Evolutionary conservation across 2,888 invertebrate genomes (phyloP), one percentile per base, ranked within the genome.

Genomic region (Taenaris catops): DNA sequence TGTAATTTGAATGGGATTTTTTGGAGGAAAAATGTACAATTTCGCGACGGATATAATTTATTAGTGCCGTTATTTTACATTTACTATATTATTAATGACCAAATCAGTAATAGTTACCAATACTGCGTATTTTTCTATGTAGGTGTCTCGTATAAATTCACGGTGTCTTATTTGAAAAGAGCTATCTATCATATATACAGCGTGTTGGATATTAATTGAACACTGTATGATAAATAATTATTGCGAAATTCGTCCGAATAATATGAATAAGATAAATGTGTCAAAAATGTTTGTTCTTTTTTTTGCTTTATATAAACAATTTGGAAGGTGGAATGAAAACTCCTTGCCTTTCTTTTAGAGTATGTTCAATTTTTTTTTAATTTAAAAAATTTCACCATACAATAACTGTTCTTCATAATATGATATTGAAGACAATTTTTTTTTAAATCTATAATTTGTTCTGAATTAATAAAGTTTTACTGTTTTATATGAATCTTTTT

Each of bases 261-360:
- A 21, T 44, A 48, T 38, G 35, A 40, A 20, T 50, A 46, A 44
- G 32, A 38, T 51, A 48, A 51, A 41, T 48, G 46, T 53, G 49
- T 48, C 45, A 51, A 46, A 49, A 49, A n/a, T n/a, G n/a, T n/a
- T n/a, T n/a, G n/a, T n/a, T n/a, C n/a, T n/a, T 20, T 8, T n/a
- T n/a, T 14, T 41, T 41, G 38, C 34, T 43, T 34, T 37, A 40
- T 36, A 25, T 43, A 45, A 38, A 44, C 40, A 44, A 55, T 46
- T 44, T 41, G 21, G 37, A n/a, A n/a, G n/a, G n/a, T n/a, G n/a
- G n/a, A n/a, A n/a, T n/a, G n/a, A n/a, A n/a, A n/a, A n/a, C n/a
- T n/a, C n/a, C n/a, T n/a, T n/a, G n/a, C n/a, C n/a, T n/a, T n/a
- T n/a, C n/a, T n/a, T n/a, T n/a, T n/a, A n/a, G n/a, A n/a, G n/a